Base-by-base conservation (phyloP, 1,140 invertebrate species). In the Drosophila lacertosa region DNA sequence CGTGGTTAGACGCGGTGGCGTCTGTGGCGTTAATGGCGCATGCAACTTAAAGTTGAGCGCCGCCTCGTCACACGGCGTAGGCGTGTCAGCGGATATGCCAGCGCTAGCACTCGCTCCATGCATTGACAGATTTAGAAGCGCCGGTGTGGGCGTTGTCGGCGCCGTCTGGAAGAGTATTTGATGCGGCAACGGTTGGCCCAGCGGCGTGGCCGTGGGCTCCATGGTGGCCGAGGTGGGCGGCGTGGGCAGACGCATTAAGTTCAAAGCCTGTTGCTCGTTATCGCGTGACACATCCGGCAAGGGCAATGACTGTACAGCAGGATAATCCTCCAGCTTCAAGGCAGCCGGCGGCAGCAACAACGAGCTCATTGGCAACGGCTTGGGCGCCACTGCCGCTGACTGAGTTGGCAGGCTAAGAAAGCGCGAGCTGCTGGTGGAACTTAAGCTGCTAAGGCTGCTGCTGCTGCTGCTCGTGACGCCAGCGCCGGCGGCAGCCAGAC, bases 221-320 rank as follows among this genome's bases (percentile, higher is more conserved):
- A 90, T 90, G 4, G 89, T 90, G 2, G 89, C 89, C 69, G 89
- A 90, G 4, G 89, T 90, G 15, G 89, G 89, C 15, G 89, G 89
- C 33, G 89, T 90, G 13, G 89, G 89, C 62, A 90, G 45, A n/a
- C 89, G 89, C 83, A 90, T 86, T 11, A 90, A 65, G 42, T 90
- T 90, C 0, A 90, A 45, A 4, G 89, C 89, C 51, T 90, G 75
- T 10, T 75, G 77, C 48, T 80, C 84, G 16, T 71, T 90, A n/a
- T 89, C 83, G 3, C 89, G 80, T 18, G 70, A 22, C 20, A 76
- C 59, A 4, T 76, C 77, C 2, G 82, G 66, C 63, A 82, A 13
- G 0, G 82, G 82, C 57, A 86, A 15, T 0, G 70, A 70, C 48
- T 71, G 74, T 11, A 65, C 44, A 39, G 71, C 24, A 6, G 77